A percentile compares a stretch with the other conserved stretches of the same genome.
Evolutionary conservation across 1,140 invertebrate genomes (phyloP).

Genomic region (Hyposmocoma kahamanoa): DNA sequence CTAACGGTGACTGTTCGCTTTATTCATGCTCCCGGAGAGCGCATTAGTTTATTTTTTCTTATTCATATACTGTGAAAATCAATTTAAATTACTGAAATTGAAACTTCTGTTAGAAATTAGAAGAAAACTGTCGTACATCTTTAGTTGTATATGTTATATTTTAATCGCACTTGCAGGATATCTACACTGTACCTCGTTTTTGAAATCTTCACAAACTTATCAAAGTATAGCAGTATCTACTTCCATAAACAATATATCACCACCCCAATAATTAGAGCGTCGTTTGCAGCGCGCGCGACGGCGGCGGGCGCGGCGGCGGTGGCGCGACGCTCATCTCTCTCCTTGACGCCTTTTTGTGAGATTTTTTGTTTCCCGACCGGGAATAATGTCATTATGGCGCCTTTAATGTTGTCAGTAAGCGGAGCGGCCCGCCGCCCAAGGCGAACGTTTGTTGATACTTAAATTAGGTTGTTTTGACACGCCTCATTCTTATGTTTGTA

Average conservation of each 20-base stretch:
- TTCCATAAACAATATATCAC: constrained; percentile 51
- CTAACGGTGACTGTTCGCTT: constrained; percentile 15
- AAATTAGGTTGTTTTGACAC: constrained; percentile 72
- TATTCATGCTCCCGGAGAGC: not conserved
- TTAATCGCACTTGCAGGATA: constrained; percentile 16
- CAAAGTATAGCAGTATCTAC: constrained; percentile 12
- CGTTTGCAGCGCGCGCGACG: constrained; percentile 25
- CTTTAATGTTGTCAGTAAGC: constrained; percentile 70
- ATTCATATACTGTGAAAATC: not conserved
- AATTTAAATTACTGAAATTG: no score
- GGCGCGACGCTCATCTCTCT: constrained; percentile 29
- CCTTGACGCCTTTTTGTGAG: constrained; percentile 55
- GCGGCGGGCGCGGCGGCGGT: no score
- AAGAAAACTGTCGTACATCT: no score
- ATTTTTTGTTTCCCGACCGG: constrained; percentile 62
- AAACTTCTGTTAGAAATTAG: no score
- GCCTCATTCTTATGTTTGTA: constrained; percentile 69
- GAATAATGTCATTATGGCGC: constrained; percentile 73
- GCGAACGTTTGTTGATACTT: constrained; percentile 72
- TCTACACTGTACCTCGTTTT: constrained; percentile 1
- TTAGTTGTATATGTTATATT: constrained; percentile 11
- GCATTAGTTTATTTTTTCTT: not conserved
- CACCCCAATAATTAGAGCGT: constrained; percentile 47
- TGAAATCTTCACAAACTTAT: not conserved
- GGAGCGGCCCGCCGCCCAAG: constrained; percentile 58